These are phyloP conservation scores for Columba livia DNA, from an alignment of 2,113 vertebrate species.

Conservation along the genomic window DNA sequence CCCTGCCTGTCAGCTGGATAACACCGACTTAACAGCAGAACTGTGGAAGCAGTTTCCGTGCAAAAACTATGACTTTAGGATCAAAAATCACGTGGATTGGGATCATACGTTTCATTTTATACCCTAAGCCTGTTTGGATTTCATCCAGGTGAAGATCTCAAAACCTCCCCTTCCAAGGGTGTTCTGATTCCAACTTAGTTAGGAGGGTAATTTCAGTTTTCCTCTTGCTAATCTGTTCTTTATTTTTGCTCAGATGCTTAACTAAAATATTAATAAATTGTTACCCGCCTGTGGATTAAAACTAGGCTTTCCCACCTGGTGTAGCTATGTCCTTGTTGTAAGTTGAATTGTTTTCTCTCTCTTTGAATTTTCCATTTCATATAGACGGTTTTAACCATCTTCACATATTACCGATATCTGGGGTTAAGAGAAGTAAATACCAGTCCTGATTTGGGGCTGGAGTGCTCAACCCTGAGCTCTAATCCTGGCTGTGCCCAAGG, in stretches of 20 bases:
- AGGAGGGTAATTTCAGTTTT: background rate
- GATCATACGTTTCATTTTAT: background rate
- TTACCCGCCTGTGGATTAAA: background rate
- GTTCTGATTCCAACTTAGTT: background rate
- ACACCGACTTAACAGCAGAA: background rate
- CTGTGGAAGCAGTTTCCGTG: background rate
- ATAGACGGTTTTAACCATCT: background rate
- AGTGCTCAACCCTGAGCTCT: background rate
- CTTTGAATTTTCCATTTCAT: background rate
- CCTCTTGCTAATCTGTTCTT: background rate
- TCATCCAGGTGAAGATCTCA: background rate
- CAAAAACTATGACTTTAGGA: background rate
- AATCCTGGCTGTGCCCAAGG: background rate
- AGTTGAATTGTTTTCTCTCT: background rate
- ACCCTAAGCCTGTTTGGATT: background rate
- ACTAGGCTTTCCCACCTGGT: background rate
- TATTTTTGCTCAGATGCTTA: background rate
- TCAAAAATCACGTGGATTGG: background rate
- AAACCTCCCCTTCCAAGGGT: background rate
- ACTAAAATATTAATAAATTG: background rate
- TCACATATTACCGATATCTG: background rate
- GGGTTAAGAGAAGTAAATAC: background rate
- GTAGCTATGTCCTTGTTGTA: background rate
- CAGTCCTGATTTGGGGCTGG: background rate
- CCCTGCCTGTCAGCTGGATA: background rate